Conservation (phyloP, 2,888 invertebrate genomes). For the Sinelater perroti region DNA sequence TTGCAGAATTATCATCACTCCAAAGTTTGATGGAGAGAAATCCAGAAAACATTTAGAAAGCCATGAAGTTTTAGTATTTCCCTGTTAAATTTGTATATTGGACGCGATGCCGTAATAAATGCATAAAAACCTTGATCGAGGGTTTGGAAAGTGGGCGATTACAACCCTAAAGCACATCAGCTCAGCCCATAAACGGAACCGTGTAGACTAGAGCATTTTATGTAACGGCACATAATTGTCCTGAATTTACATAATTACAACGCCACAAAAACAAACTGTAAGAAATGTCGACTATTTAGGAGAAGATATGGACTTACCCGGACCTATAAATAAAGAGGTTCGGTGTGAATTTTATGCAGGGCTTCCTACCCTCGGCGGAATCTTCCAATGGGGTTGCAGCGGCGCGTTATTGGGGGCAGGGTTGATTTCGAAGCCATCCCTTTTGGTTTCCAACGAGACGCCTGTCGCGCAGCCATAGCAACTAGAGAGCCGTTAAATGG, state of each 20-base stretch:
- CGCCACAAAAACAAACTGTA: constrained; percentile 58
- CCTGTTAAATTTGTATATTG: too few species aligned
- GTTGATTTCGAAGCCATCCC: constrained; percentile 52
- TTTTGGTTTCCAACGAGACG: constrained; percentile 44
- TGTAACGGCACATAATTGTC: constrained; percentile 52
- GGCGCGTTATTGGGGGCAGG: constrained; percentile 50
- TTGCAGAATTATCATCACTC: too few species aligned
- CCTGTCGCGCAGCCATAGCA: constrained; percentile 55
- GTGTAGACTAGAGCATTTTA: constrained; percentile 45
- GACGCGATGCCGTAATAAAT: too few species aligned
- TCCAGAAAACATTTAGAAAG: too few species aligned
- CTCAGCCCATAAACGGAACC: constrained; percentile 10
- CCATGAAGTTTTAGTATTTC: too few species aligned
- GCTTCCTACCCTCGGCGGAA: constrained; percentile 39
- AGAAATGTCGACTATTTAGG: constrained; percentile 60
- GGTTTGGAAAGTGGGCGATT: too few species aligned
- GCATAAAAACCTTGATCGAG: too few species aligned
- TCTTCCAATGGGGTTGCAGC: constrained; percentile 42
- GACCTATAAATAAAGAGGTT: constrained; percentile 53
- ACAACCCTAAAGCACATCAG: too few species aligned
- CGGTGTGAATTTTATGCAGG: constrained; percentile 42
- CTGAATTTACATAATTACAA: constrained; percentile 59
- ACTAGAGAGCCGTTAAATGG: constrained; percentile 45
- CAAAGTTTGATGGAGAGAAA: too few species aligned
- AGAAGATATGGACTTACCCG: constrained; percentile 60